Percentiles rank a stretch among this genome's conserved stretches.
phyloP scores from a whole-genome alignment of 2,113 vertebrate genomes.

The Xenopus tropicalis region DNA sequence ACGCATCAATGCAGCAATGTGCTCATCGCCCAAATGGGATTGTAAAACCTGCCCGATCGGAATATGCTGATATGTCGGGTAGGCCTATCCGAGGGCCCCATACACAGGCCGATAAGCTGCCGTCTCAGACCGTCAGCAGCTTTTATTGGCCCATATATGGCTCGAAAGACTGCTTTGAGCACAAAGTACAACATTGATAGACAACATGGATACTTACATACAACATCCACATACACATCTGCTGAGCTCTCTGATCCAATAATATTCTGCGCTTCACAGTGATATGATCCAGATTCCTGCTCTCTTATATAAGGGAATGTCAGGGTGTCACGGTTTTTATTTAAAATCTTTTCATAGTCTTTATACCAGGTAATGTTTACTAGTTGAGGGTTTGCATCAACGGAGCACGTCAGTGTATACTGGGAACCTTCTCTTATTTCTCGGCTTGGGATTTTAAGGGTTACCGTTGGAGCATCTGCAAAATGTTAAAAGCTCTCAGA shows the following conservation, averaged over 20 bases:
- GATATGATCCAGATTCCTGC: slow-evolving; percentile 10
- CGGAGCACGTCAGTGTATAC: slow-evolving; percentile 2
- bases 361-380: slow-evolving; percentile 2
- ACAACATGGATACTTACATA: slow-evolving; percentile 13
- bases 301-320: neutral
- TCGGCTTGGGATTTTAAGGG: neutral
- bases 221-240: neutral
- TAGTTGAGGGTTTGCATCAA: neutral
- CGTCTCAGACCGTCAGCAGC: too few species aligned
- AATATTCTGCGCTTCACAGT: neutral
- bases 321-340: neutral
- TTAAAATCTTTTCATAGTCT: neutral
- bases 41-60: too few species aligned
- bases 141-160: too few species aligned
- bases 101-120: too few species aligned
- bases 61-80: too few species aligned
- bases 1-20: too few species aligned
- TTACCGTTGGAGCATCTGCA: slow-evolving; percentile 9
- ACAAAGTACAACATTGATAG: neutral
- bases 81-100: too few species aligned
- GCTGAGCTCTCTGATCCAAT: neutral
- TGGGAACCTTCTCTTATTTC: neutral
- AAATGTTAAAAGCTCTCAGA: neutral
- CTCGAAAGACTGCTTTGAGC: too few species aligned
- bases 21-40: too few species aligned